phyloP scores from a whole-genome alignment of 2,113 vertebrate genomes.

The Pachycephala philippinensis region DNA sequence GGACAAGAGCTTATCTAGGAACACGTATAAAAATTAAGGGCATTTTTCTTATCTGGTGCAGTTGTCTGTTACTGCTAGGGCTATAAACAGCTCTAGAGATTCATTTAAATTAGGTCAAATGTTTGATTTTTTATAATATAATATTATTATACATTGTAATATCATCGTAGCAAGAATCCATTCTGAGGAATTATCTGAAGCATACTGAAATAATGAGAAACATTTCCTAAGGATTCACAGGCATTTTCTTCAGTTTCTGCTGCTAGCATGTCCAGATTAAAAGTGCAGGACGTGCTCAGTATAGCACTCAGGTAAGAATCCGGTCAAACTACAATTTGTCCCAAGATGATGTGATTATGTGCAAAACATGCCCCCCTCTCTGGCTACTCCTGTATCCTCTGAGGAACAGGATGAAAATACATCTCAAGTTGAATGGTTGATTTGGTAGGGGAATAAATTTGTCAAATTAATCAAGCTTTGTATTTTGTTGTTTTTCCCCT shows the following conservation, averaged over 20 bases:
- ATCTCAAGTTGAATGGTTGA: background rate
- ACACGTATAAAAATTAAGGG: background rate
- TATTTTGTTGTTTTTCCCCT: background rate
- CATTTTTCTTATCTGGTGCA: background rate
- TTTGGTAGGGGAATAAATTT: background rate
- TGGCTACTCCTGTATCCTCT: background rate
- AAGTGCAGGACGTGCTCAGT: background rate
- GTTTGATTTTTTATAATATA: background rate
- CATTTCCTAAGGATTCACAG: background rate
- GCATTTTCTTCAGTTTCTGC: background rate
- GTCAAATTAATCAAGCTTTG: constrained; percentile 12
- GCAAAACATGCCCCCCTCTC: background rate
- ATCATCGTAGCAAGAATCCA: background rate
- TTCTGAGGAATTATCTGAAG: background rate
- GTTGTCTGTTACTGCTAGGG: background rate
- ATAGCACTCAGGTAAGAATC: background rate
- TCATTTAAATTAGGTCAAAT: background rate
- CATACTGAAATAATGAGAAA: background rate
- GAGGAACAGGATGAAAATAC: background rate
- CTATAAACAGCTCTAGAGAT: background rate
- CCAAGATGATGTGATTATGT: background rate
- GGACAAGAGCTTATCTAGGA: background rate
- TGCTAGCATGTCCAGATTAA: background rate
- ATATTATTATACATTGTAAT: background rate
- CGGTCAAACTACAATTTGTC: background rate